These are phyloP conservation scores for Metopia argyrocephala DNA, from an alignment of 2,888 invertebrate species.

Conservation along the genomic window DNA sequence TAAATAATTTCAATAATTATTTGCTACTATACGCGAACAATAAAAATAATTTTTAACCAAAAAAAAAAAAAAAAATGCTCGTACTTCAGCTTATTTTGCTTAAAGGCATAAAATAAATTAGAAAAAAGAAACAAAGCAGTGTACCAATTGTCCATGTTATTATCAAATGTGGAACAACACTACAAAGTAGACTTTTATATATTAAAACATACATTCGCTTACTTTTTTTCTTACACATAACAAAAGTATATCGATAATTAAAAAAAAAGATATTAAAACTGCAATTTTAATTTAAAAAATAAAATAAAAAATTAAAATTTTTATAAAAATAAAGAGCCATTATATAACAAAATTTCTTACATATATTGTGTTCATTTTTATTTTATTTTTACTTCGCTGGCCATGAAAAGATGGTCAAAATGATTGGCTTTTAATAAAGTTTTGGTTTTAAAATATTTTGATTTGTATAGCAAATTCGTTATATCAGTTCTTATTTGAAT, in stretches of 20 bases:
- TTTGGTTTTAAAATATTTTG: not conserved
- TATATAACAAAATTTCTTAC: not conserved
- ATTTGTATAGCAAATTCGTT: not conserved
- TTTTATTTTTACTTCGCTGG: not conserved
- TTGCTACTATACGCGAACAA: not conserved
- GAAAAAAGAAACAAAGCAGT: not conserved
- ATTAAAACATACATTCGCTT: not conserved
- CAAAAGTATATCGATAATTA: not conserved
- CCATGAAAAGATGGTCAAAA: not conserved
- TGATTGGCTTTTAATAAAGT: not conserved
- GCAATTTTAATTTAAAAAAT: not conserved
- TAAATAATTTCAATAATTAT: not conserved
- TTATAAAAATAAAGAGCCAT: not conserved
- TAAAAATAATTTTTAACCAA: not conserved
- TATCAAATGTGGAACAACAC: too few relatives aligned
- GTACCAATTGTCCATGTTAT: not conserved
- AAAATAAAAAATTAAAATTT: not conserved
- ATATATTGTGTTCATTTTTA: not conserved
- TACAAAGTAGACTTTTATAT: too few relatives aligned
- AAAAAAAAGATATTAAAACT: not conserved
- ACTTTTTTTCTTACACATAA: not conserved
- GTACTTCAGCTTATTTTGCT: not conserved
- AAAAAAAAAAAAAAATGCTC: not conserved
- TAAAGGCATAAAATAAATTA: not conserved
- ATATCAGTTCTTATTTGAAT: not conserved